Base-by-base conservation (phyloP, 2,797 vertebrate genomes). In the Molothrus ater region DNA sequence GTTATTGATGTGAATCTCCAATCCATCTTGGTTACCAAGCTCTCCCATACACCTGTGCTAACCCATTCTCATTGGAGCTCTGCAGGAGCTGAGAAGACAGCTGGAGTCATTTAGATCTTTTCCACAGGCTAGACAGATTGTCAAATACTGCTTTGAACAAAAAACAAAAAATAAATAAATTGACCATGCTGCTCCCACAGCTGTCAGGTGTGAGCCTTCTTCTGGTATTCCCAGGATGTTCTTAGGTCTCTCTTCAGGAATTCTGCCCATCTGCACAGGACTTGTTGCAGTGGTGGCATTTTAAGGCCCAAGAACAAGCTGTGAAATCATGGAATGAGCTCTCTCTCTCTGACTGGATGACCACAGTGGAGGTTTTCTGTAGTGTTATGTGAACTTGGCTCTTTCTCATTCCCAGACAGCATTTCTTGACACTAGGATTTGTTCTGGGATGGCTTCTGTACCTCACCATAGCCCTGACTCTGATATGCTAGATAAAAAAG, bases 351-450 rank as follows among this genome's bases (percentile, higher is more conserved):
- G 56, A 24, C 38, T 82, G 47, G 21, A 21, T 65, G 54, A 79
- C 14, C 34, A 28, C 21, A 60, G 54, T 15, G 34, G 57, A 86
- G 40, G 29, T 4, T 90, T 17, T 68, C 56, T 64, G 42, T 65
- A 78, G 17, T 0, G 0, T 38, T 47, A 15, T 0, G 11, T 47
- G 64, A 76, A 72, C 21, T 9, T 66, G 64, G 7, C 1, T 90
- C 80, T 43, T 90, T 50, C 42, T 72, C 40, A 51, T 63, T 71
- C 43, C 56, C 40, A 78, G 25, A 28, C 0, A 68, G 38, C 34
- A 72, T 54, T 76, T 73, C 69, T 48, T 74, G 61, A 71, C 40
- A 28, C 12, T 56, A 51, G 59, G 12, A 20, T 76, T 47, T 88
- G 40, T 47, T 50, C 53, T 68, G n/a, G 42, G 18, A 6, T 22